phyloP scores from a whole-genome alignment of 2,797 vertebrate species.

The Pipistrellus pygmaeus region DNA sequence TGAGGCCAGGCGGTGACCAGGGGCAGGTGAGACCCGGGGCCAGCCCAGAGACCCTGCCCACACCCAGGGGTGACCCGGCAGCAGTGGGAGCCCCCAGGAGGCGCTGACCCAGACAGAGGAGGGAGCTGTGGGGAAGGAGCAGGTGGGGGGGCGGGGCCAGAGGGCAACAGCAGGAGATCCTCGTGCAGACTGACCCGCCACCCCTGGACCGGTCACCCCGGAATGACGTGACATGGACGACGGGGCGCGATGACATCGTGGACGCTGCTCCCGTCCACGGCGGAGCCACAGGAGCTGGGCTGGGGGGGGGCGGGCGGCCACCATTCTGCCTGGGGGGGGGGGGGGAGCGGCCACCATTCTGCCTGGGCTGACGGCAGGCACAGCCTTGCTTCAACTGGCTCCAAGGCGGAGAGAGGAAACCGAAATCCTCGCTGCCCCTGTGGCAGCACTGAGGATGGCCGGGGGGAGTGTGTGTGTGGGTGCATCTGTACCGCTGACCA shows the following conservation, averaged over 20 bases:
- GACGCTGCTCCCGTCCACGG: too few relatives aligned
- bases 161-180: background rate
- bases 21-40: background rate
- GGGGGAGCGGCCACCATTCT: fast-evolving
- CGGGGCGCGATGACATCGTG: too few relatives aligned
- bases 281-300: too few relatives aligned
- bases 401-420: too few relatives aligned
- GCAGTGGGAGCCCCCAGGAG: background rate
- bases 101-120: fast-evolving
- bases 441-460: too few relatives aligned
- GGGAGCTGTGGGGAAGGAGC: background rate
- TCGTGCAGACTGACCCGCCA: background rate
- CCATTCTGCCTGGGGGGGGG: too few relatives aligned
- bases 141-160: background rate
- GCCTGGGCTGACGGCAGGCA: fast-evolving
- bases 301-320: background rate
- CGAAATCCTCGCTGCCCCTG: too few relatives aligned
- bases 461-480: too few relatives aligned
- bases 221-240: background rate
- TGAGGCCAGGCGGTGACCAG: background rate
- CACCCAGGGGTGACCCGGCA: background rate
- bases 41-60: too few relatives aligned
- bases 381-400: fast-evolving
- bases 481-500: too few relatives aligned
- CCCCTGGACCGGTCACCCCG: fast-evolving